These are phyloP conservation scores for Tuberolachnus salignus DNA, from an alignment of 2,888 invertebrate species.

Conservation along the genomic window DNA sequence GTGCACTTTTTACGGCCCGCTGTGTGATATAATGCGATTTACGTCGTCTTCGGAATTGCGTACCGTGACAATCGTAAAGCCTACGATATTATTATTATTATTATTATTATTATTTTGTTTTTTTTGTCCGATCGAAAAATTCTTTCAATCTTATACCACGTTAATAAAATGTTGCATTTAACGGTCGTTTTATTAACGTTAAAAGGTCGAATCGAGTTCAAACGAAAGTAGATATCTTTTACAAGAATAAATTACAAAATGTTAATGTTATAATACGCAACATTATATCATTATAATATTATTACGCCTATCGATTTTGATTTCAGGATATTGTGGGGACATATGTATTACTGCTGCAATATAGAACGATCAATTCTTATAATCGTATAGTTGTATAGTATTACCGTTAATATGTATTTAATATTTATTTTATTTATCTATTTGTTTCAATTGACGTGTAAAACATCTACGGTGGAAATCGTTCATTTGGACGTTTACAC, in stretches of 20 bases:
- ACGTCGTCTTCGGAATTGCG: constrained; percentile 26
- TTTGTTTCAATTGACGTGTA: no score
- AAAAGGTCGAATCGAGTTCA: neutral
- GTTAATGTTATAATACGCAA: neutral
- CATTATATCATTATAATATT: neutral
- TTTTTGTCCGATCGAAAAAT: constrained; percentile 6
- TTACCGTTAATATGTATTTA: no score
- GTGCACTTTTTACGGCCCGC: constrained; percentile 44
- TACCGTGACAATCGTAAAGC: neutral
- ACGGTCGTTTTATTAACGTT: no score
- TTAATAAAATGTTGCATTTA: neutral
- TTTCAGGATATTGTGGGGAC: no score
- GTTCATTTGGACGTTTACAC: no score
- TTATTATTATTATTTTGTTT: neutral
- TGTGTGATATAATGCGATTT: constrained; percentile 50
- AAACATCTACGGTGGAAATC: no score
- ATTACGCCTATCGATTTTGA: neutral
- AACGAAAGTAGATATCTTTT: neutral
- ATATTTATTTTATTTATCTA: no score
- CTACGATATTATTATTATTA: neutral
- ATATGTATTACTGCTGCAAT: no score
- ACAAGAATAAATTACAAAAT: no score
- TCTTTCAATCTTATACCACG: neutral
- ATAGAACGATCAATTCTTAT: no score
- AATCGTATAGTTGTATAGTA: no score